Base-by-base conservation (phyloP, 2,888 invertebrate genomes). In the Ormia ochracea region DNA sequence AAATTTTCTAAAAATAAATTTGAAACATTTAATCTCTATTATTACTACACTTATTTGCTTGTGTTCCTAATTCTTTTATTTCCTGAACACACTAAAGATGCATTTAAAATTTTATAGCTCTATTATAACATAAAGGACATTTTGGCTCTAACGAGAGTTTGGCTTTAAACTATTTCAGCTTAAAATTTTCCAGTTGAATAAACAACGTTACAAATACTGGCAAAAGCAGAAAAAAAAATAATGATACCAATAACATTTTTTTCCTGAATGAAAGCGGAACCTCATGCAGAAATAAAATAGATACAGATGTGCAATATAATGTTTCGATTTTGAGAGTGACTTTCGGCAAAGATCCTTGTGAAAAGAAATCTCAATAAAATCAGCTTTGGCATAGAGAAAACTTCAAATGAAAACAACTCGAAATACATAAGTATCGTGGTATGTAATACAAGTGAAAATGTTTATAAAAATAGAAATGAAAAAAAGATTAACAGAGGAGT, bases 361-460 rank as follows among this genome's bases (percentile, higher is more conserved):
- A 19, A 61, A 19, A 61, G 61, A n/a, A 45, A 61, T 43, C 19
- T 43, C 7, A 43, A 43, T 19, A n/a, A 28, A 31, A 45, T 4
- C n/a, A n/a, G n/a, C 31, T 61, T 45, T 61, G 28, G 26, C 28
- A 43, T 19, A 43, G 12, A n/a, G 14, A 28, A 59, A 59, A 45
- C 14, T 23, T 65, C 23, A 19, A 66, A 66, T 48, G 9, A 52
- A 50, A 66, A 54, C 54, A 54, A 52, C 52, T 52, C 54, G 28
- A 54, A 54, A 41, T 66, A 52, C 33, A 28, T 45, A 19, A 66
- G 19, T 38, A 54, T 41, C 31, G 38, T 54, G 26, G 28, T 52
- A 7, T 66, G 28, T 54, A 41, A 54, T 50, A 52, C 38, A 33
- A 66, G 38, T 41, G 23, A 65, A 36, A 65, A 12, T 48, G 31